A percentile compares a stretch with the other conserved stretches of the same genome.
phyloP scores from a whole-genome alignment of 2,888 invertebrate genomes.

The Aphelenchoides bicaudatus region DNA sequence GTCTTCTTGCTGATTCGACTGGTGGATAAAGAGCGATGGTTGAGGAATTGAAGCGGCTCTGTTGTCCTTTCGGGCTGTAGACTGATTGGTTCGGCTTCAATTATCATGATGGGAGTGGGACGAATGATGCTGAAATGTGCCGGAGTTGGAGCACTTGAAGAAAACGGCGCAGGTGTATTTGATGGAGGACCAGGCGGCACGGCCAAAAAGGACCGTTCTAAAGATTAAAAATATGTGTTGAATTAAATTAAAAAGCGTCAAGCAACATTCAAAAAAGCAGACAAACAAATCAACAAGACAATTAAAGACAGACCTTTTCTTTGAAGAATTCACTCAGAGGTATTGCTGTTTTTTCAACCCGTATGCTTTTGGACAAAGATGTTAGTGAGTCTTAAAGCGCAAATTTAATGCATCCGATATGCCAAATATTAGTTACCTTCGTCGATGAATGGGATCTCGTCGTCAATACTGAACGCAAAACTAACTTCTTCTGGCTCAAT shows the following conservation, averaged over 20 bases:
- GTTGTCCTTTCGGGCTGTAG: slow-evolving; percentile 5
- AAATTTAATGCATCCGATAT: too few species aligned
- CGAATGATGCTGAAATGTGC: too few species aligned
- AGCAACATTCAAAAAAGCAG: too few species aligned
- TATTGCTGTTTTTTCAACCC: not conserved
- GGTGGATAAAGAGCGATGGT: slow-evolving; percentile 4
- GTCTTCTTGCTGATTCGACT: slow-evolving; percentile 3
- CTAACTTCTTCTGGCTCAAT: slow-evolving; percentile 44
- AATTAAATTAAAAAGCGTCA: too few species aligned
- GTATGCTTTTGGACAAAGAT: slow-evolving; percentile 6
- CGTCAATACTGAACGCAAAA: slow-evolving; percentile 34
- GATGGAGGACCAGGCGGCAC: too few species aligned
- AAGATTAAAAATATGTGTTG: too few species aligned
- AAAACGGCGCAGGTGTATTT: too few species aligned
- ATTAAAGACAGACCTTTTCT: slow-evolving; percentile 2
- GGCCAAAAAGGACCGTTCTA: too few species aligned
- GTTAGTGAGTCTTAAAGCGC: slow-evolving; percentile 9
- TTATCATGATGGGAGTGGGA: not conserved
- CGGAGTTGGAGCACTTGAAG: too few species aligned
- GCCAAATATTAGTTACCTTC: too few species aligned
- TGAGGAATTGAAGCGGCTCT: slow-evolving; percentile 5
- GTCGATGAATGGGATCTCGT: slow-evolving; percentile 57
- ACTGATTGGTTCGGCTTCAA: slow-evolving; percentile 2
- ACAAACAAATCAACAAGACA: not conserved
- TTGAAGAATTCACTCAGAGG: slow-evolving; percentile 4